Evolutionary conservation across 2,888 invertebrate species (phyloP).

Genomic region (Plusia festucae): DNA sequence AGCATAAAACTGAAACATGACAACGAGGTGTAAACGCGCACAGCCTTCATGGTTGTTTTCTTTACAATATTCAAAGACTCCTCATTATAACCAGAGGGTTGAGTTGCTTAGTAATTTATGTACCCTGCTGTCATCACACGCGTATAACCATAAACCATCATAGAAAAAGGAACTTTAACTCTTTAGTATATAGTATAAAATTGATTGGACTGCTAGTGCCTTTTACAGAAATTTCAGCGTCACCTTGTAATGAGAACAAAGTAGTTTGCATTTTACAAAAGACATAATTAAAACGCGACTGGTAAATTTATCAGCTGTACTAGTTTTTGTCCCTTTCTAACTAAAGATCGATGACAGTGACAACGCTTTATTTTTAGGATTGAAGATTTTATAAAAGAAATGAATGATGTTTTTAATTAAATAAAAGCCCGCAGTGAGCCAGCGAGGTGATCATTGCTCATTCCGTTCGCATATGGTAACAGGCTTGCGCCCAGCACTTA

Average conservation of each 20-base stretch:
- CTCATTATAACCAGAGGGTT: slow-evolving; percentile 55
- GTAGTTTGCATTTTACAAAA: slow-evolving; percentile 27
- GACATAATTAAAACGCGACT: background rate
- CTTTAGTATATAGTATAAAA: slow-evolving; percentile 14
- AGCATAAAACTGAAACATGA: background rate
- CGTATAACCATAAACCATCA: slow-evolving; percentile 14
- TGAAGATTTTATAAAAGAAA: background rate
- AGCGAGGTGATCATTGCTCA: too few species aligned
- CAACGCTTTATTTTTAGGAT: background rate
- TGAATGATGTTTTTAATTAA: background rate
- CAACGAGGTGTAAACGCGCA: slow-evolving; percentile 16
- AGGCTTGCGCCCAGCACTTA: too few species aligned
- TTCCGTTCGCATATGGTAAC: too few species aligned
- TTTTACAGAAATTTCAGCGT: slow-evolving; percentile 18
- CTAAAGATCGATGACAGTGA: background rate
- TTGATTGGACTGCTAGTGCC: slow-evolving; percentile 15
- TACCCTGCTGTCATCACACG: slow-evolving; percentile 35
- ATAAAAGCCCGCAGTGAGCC: too few species aligned
- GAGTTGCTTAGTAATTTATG: slow-evolving; percentile 54
- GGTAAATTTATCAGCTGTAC: background rate
- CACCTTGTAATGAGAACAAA: slow-evolving; percentile 13
- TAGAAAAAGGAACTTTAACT: slow-evolving; percentile 25
- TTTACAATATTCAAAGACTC: slow-evolving; percentile 63
- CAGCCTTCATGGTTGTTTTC: slow-evolving; percentile 28
- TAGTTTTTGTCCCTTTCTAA: background rate